These are phyloP conservation scores for Melieria crassipennis DNA, from an alignment of 2,888 invertebrate genomes.

Conservation along the genomic window DNA sequence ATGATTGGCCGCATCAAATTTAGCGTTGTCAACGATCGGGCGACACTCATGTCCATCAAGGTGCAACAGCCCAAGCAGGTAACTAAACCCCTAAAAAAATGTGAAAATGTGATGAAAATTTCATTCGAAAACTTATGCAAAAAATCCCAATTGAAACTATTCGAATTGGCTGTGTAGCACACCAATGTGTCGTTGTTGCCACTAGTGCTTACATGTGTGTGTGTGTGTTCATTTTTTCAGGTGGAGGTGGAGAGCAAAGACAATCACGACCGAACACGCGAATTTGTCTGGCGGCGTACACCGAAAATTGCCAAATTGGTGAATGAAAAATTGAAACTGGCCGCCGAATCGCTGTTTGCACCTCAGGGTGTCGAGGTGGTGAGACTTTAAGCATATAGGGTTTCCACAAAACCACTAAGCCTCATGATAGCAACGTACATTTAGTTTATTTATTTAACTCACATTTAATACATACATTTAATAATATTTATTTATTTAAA, in stretches of 20 bases:
- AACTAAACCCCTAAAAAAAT: slow-evolving; percentile 40
- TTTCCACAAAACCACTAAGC: no score
- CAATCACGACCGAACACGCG: slow-evolving; percentile 84
- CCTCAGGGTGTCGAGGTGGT: slow-evolving; percentile 63
- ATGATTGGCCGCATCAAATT: slow-evolving; percentile 84
- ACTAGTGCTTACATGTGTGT: neutral
- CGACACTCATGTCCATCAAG: slow-evolving; percentile 83
- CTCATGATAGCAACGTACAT: no score
- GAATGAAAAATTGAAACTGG: slow-evolving; percentile 77
- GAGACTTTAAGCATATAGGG: slow-evolving; percentile 50
- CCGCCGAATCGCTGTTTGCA: slow-evolving; percentile 62
- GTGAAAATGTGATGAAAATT: neutral
- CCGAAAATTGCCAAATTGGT: slow-evolving; percentile 86
- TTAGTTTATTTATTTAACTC: no score
- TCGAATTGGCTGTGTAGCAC: neutral
- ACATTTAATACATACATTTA: no score
- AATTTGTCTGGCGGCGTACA: slow-evolving; percentile 85
- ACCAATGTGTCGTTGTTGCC: neutral
- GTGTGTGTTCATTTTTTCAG: slow-evolving; percentile 65
- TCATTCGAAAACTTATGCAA: no score
- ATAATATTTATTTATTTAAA: no score
- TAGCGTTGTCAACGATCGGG: slow-evolving; percentile 81
- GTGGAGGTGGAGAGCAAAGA: slow-evolving; percentile 84
- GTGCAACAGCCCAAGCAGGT: slow-evolving; percentile 90
- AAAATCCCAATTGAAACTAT: neutral